Percentiles rank a stretch among this genome's conserved stretches.
Evolutionary conservation across 2,113 vertebrate genomes (phyloP).

Genomic region (Onychorhynchus coronatus): DNA sequence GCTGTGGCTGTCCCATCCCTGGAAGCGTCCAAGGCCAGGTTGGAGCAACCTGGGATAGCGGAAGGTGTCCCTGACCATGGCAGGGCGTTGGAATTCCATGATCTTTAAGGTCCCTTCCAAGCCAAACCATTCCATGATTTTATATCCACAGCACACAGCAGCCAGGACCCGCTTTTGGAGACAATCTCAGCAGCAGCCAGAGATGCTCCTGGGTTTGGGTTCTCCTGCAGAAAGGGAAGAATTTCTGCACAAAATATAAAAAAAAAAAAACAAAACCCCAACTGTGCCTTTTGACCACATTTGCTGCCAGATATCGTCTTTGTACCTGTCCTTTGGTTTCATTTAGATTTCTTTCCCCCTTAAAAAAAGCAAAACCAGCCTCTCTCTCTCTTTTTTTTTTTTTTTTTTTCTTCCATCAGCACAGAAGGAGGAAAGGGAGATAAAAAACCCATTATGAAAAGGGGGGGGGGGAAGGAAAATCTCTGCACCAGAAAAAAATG

Average conservation of each 20-base stretch:
- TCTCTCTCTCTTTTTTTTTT: background rate
- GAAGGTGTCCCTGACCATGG: background rate
- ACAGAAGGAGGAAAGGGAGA: background rate
- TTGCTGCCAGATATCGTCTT: background rate
- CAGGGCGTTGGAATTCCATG: background rate
- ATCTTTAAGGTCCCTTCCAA: background rate
- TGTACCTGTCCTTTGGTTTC: background rate
- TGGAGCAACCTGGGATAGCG: background rate
- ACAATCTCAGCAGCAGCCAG: background rate
- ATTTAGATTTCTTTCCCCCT: background rate
- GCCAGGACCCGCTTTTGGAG: background rate
- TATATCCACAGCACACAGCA: background rate
- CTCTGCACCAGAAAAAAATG: background rate
- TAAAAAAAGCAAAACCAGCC: background rate
- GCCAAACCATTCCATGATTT: background rate
- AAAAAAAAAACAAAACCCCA: background rate
- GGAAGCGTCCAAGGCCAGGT: background rate
- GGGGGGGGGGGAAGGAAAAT: background rate
- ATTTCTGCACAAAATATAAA: background rate
- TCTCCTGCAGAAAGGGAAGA: background rate
- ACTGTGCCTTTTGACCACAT: background rate
- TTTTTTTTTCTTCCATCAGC: background rate
- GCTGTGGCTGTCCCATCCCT: background rate
- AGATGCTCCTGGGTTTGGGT: background rate
- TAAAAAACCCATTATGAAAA: background rate